Base-by-base conservation (phyloP, 2,797 vertebrate species). In the Eospalax fontanierii region DNA sequence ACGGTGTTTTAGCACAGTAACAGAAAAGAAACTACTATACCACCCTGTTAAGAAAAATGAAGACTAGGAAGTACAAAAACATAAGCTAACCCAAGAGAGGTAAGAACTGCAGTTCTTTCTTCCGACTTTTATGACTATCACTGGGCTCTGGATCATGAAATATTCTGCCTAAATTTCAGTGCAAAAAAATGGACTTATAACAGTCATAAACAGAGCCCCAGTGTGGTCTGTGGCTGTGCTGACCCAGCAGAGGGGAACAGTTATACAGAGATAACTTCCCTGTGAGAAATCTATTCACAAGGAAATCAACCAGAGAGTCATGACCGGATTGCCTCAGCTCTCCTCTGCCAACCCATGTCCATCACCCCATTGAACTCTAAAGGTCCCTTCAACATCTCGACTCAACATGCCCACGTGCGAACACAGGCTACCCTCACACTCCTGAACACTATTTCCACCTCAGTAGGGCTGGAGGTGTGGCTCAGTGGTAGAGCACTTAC, bases 281-380 rank as follows among this genome's bases (percentile, higher is more conserved):
- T 70, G 19, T 66, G 75, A 92, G 85, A 91, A 88, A 70, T 79
- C 79, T 78, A 15, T 59, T 91, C 81, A 81, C 75, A 79, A 90
- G 93, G 79, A 90, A 95, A 79, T 28, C 86, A 85, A 88, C 43
- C 79, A 33, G 76, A 84, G 35, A 40, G 21, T 90, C 83, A 65
- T 22, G 30, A 61, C 80, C 74, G 38, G 50, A 73, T 66, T 22
- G 21, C 81, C 38, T 89, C 73, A 59, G 57, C 83, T 89, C 76
- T 35, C 21, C 43, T 79, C 59, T 85, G 73, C 74, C 73, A 11
- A 33, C 16, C 54, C 26, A 8, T 1, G 46, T 28, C 81, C 54
- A 40, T 87, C 76, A 59, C 26, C 35, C 6, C n/a, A 16, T 22
- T 87, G 76, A 93, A 93, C 54, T 21, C 71, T n/a, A 68, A 68